These are phyloP conservation scores for Andrena bucephala DNA, from an alignment of 2,888 invertebrate genomes.

Conservation along the genomic window DNA sequence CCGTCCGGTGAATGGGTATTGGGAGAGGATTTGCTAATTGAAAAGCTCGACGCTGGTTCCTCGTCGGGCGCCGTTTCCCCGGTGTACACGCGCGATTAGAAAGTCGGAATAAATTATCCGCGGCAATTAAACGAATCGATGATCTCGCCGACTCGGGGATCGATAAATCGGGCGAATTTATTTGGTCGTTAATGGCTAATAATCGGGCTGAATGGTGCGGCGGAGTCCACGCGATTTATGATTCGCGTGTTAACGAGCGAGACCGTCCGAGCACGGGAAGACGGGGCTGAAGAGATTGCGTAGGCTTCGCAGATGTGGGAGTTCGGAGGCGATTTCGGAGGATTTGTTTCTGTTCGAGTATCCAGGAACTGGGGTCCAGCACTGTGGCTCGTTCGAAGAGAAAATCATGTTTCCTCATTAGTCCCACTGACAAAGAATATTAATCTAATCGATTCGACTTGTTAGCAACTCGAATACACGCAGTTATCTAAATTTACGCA, in stretches of 20 bases:
- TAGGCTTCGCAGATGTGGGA: slow-evolving; percentile 6
- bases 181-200: slow-evolving; percentile 23
- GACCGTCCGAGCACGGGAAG: neutral
- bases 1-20: slow-evolving; percentile 2
- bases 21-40: slow-evolving; percentile 29
- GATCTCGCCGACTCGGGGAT: slow-evolving; percentile 19
- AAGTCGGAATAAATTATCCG: slow-evolving; percentile 57
- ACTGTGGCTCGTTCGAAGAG: neutral
- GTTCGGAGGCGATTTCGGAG: neutral
- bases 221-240: slow-evolving; percentile 16
- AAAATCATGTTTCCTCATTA: neutral
- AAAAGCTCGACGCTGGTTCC: slow-evolving; percentile 23
- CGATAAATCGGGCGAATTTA: slow-evolving; percentile 54
- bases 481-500: slow-evolving; percentile 13
- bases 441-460: neutral
- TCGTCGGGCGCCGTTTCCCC: slow-evolving; percentile 8
- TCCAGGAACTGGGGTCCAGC: neutral
- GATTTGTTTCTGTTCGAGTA: neutral
- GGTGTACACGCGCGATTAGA: slow-evolving; percentile 39
- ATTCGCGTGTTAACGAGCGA: neutral
- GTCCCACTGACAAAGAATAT: neutral
- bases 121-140: slow-evolving; percentile 46
- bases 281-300: slow-evolving; percentile 1
- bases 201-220: slow-evolving; percentile 16
- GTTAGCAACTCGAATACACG: neutral